Base-by-base conservation (phyloP, 1,140 invertebrate genomes). In the Calephelis virginiensis region DNA sequence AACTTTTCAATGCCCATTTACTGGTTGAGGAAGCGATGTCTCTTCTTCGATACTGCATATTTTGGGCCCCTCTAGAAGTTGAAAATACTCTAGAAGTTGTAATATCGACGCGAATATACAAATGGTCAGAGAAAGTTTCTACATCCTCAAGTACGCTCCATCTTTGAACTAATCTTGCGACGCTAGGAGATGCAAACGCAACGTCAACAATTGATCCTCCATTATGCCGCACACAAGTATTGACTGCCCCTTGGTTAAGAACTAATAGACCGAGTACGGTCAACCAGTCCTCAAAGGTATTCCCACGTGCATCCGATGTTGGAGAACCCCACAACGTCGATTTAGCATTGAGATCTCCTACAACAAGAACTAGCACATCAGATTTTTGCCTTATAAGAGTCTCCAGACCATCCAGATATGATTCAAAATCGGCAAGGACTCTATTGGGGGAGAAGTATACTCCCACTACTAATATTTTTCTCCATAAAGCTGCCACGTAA, bases 101-200 rank as follows among this genome's bases (percentile, higher is more conserved):
- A 13, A 71, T 10, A 8, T 59, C 49, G 37, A 70, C 46, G 80
- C 92, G 73, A 85, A 93, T 40, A 89, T 92, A 74, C 65, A 89
- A 12, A 45, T 64, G 71, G 17, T 73, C 68, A n/a, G 65, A 73
- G 1, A 73, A 40, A 1, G 65, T 67, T 28, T 72, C 71, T 5
- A 67, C 71, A 6, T 63, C 53, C n/a, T 53, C 64, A 11, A 68
- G 11, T 0, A 72, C 71, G n/a, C 45, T 49, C 64, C 66, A 68
- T 10, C 11, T 13, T 4, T 11, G 28, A 0, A 66, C 61, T 5
- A 49, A 62, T 3, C 60, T 10, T 7, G 62, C 65, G 6, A 69
- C 10, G n/a, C 46, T 14, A 8, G 47, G 40, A 0, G 49, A 59
- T 8, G 63, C 64, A 28, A 72, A 48, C 10, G 65, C 38, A 5